Percentiles rank a stretch among this genome's conserved stretches.
These are phyloP conservation scores for Maniola jurtina DNA, from an alignment of 1,140 invertebrate genomes.

Conservation along the genomic window DNA sequence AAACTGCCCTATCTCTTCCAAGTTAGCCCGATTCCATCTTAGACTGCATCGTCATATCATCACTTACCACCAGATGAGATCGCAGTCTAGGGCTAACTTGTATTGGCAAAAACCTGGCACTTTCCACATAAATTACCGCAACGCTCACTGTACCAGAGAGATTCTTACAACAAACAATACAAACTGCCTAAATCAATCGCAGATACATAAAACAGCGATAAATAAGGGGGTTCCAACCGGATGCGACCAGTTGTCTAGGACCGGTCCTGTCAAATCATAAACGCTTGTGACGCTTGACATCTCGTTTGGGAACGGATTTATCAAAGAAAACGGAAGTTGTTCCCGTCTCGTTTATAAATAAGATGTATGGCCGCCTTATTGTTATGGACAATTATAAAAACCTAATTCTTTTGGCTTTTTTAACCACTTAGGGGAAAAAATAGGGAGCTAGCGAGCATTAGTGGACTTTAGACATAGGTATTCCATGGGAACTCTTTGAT, in stretches of 20 bases:
- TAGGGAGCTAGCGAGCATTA: no score
- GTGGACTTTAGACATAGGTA: no score
- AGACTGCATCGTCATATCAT: no score
- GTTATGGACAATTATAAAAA: conserved; percentile 20
- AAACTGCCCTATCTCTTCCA: no score
- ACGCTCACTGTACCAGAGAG: background rate
- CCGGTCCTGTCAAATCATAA: conserved; percentile 33
- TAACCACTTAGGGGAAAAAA: no score
- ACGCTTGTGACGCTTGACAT: conserved; percentile 30
- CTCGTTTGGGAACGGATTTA: conserved; percentile 34
- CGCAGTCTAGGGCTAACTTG: no score
- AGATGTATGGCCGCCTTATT: conserved; percentile 32
- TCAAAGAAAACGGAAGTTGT: conserved; percentile 38
- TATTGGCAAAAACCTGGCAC: background rate
- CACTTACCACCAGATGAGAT: no score
- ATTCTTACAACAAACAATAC: background rate
- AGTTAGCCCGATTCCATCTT: no score
- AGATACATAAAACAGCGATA: conserved; percentile 25
- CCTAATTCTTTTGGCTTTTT: conserved; percentile 16
- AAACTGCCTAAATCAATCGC: background rate
- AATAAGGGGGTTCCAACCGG: conserved; percentile 32
- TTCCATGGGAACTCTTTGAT: no score
- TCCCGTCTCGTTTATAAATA: conserved; percentile 37
- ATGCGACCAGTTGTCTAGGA: conserved; percentile 12
- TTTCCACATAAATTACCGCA: background rate